Evolutionary conservation across 2,797 vertebrate genomes (phyloP).

Genomic region (Chromobotia macracanthus): DNA sequence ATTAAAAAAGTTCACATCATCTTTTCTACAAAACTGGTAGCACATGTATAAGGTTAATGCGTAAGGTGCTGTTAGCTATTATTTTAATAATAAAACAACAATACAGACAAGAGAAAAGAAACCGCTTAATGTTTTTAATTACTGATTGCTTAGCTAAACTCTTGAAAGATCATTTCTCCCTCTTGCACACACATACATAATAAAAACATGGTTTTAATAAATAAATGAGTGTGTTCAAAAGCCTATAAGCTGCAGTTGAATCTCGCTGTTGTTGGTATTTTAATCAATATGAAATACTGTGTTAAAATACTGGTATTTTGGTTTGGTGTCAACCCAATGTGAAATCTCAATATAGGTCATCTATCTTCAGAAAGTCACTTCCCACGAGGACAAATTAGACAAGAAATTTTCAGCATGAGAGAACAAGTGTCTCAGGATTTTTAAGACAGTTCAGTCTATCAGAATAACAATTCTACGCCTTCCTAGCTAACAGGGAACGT

Average conservation of each 20-base stretch:
- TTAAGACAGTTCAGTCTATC: neutral
- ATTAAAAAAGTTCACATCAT: neutral
- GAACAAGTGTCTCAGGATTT: neutral
- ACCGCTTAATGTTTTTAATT: too few species aligned
- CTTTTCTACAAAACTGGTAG: too few species aligned
- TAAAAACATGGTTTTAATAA: too few species aligned
- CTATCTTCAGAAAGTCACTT: constrained; percentile 10
- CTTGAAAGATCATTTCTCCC: too few species aligned
- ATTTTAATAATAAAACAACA: too few species aligned
- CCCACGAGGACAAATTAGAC: neutral
- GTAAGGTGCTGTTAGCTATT: too few species aligned
- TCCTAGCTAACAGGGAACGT: neutral
- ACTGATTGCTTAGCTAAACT: too few species aligned
- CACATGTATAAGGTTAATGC: too few species aligned
- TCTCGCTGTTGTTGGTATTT: neutral
- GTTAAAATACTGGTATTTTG: neutral
- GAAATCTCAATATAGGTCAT: constrained; percentile 8
- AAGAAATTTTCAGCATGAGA: neutral
- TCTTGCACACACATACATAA: too few species aligned
- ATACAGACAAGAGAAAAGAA: too few species aligned
- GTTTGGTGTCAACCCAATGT: neutral
- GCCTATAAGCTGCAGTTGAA: too few species aligned
- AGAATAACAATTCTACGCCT: constrained; percentile 3
- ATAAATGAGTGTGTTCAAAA: too few species aligned
- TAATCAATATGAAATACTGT: neutral